Base-by-base conservation (phyloP, 2,113 vertebrate species). In the Oreochromis niloticus region DNA sequence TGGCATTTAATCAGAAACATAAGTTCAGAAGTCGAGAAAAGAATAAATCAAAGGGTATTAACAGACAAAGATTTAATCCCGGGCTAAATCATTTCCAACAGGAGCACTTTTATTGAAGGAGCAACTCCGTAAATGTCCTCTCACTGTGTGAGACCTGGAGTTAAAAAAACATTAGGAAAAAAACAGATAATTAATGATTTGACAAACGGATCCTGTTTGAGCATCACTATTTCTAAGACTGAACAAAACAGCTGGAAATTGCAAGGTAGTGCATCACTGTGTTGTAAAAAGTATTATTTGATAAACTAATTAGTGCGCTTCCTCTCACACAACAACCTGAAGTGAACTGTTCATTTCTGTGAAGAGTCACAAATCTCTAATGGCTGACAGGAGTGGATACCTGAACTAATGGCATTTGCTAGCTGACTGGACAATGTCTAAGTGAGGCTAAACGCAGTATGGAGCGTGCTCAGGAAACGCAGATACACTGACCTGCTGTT, bases 391-490 rank as follows among this genome's bases (percentile, higher is more conserved):
- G 81, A 82, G 54, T 80, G 83, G 71, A 86, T 88, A 89, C 91
- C 86, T 85, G 89, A 94, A 90, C 90, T 92, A 91, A 94, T 90
- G 89, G 78, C 89, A 89, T 90, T 90, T 73, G 83, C 89, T 27
- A 63, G 83, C 63, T 80, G 87, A 85, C 79, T 87, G 90, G 86
- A 83, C 88, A 83, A 17, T 68, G 92, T 55, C 41, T 81, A 86
- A 90, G 46, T 41, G 55, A 30, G 34, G 85, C 85, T 87, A 81
- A 89, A 89, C 2, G 39, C 52, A n/a, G 73, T 12, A 17, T 6
- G 84, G 19, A 57, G 82, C 41, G 32, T 10, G 57, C 24, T 56
- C 8, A 6, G 66, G 83, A 73, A 52, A 73, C 4, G 39, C 36
- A 6, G 61, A 43, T 6, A 43, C 19, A 30, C 68, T 22, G 48